phyloP scores from a whole-genome alignment of 2,888 invertebrate species.

The Physocephala rufipes region DNA sequence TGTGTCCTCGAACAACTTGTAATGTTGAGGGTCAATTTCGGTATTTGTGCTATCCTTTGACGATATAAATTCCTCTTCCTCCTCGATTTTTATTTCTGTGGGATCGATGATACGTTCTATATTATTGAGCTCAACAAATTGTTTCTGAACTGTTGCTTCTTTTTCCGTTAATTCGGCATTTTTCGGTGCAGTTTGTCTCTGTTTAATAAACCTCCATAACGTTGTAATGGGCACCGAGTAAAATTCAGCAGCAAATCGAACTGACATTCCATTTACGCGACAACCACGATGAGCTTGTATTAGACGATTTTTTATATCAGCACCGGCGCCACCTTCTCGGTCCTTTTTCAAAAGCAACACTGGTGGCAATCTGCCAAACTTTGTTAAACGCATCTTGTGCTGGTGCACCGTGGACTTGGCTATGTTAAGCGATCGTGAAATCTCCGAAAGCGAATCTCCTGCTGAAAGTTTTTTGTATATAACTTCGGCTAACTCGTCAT shows the following conservation, averaged over 20 bases:
- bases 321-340: conserved; percentile 27
- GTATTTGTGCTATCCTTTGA: conserved; percentile 11
- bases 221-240: conserved; percentile 45
- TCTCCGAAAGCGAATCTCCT: conserved; percentile 45
- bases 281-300: conserved; percentile 45
- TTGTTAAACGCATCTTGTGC: conserved; percentile 46
- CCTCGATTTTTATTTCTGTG: neutral
- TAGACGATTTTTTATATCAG: conserved; percentile 42
- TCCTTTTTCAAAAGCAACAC: conserved; percentile 31
- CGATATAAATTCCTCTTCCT: neutral
- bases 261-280: conserved; percentile 47
- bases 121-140: neutral
- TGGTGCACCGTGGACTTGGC: conserved; percentile 47
- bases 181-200: conserved; percentile 20
- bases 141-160: neutral
- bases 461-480: conserved; percentile 44
- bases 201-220: conserved; percentile 44
- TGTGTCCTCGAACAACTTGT: conserved; percentile 33
- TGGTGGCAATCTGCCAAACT: conserved; percentile 41
- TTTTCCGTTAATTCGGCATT: neutral
- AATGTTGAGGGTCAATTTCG: conserved; percentile 32
- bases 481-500: conserved; percentile 39
- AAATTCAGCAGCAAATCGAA: conserved; percentile 46
- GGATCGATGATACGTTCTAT: neutral
- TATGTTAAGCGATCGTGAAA: conserved; percentile 45